These are phyloP conservation scores for Lampropteryx suffumata DNA, from an alignment of 2,888 invertebrate genomes.

Conservation along the genomic window DNA sequence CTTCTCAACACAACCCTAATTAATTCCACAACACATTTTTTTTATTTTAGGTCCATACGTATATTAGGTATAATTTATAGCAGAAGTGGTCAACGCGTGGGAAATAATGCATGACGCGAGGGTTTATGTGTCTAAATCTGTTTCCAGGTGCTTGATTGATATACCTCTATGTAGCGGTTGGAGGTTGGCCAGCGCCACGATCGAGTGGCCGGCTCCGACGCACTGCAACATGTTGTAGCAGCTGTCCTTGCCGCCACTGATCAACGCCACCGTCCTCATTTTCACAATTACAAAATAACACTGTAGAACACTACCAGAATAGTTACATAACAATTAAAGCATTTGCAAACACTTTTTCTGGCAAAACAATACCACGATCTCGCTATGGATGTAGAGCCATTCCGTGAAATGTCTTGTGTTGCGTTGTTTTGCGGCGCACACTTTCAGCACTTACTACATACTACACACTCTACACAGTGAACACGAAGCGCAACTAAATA, in stretches of 20 bases:
- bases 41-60: too few species aligned
- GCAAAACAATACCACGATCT: conserved; percentile 59
- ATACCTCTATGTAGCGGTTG: conserved; percentile 91
- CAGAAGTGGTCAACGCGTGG: conserved; percentile 2
- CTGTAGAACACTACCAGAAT: conserved; percentile 50
- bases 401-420: conserved; percentile 39
- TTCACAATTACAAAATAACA: conserved; percentile 60
- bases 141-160: conserved; percentile 41
- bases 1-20: too few species aligned
- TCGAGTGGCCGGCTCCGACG: conserved; percentile 95
- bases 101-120: conserved; percentile 22
- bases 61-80: not conserved
- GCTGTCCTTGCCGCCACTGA: conserved; percentile 99
- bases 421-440: conserved; percentile 35
- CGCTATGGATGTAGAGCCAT: conserved; percentile 50
- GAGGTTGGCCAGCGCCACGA: conserved; percentile 98
- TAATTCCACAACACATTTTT: too few species aligned
- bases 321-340: conserved; percentile 77
- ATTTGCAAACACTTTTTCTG: conserved; percentile 61
- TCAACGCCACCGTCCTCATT: conserved; percentile 94
- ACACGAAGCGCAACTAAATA: too few species aligned
- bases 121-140: conserved; percentile 41
- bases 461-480: conserved; percentile 27
- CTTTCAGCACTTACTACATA: conserved; percentile 49
- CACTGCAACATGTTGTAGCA: conserved; percentile 99